A percentile compares a stretch with the other conserved stretches of the same genome.
phyloP scores from a whole-genome alignment of 1,140 invertebrate genomes.

The Saccostrea echinata region DNA sequence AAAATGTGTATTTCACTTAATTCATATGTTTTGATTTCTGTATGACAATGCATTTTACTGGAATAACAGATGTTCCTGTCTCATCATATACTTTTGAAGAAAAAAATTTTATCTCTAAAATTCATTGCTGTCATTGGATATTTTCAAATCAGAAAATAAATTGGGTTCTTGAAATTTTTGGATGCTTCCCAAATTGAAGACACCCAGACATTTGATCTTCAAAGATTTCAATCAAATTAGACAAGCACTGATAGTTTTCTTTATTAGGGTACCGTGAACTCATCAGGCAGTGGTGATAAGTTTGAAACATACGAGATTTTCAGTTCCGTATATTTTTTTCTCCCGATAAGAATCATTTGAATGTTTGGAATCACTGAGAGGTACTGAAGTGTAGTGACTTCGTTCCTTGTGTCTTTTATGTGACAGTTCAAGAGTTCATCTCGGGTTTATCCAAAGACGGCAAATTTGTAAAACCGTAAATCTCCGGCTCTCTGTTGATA shows the following conservation, averaged over 20 bases:
- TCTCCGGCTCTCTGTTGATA: background rate
- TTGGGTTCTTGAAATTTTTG: constrained; percentile 17
- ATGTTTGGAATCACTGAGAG: constrained; percentile 11
- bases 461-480: constrained; percentile 1
- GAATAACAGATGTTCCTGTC: background rate
- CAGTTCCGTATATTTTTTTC: background rate
- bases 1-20: too few species aligned
- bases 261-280: background rate
- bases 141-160: background rate
- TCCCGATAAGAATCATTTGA: background rate
- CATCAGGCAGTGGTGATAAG: background rate
- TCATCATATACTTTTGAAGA: background rate
- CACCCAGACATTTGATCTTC: background rate
- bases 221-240: constrained; percentile 4
- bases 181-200: constrained; percentile 29
- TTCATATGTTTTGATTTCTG: background rate
- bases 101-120: background rate
- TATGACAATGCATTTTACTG: background rate
- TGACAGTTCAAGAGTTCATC: constrained; percentile 31
- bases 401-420: constrained; percentile 27
- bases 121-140: background rate
- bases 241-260: constrained; percentile 8
- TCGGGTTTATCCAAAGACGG: constrained; percentile 4
- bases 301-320: background rate
- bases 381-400: background rate